Conservation (phyloP, 2,113 vertebrate genomes). For the Ahaetulla prasina region DNA sequence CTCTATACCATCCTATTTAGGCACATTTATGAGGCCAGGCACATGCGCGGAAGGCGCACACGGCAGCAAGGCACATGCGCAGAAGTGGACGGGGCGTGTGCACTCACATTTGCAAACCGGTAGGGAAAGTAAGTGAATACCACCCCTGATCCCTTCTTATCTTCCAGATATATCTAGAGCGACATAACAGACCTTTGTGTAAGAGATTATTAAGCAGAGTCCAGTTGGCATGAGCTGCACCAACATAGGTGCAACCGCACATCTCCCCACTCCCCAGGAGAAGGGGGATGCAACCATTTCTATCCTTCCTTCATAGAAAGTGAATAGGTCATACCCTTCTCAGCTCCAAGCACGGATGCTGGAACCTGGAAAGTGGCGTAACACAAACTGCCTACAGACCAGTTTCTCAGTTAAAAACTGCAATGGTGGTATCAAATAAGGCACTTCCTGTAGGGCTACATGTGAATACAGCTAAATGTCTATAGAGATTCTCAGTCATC, state of each 20-base stretch:
- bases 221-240: neutral
- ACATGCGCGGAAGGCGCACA: too few relatives aligned
- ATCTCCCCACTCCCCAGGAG: neutral
- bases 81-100: too few relatives aligned
- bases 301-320: neutral
- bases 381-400: neutral
- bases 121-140: too few relatives aligned
- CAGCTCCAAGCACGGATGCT: neutral
- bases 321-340: neutral
- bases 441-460: neutral
- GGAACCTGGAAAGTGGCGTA: neutral
- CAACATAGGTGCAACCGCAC: neutral
- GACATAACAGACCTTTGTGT: neutral
- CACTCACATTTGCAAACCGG: too few relatives aligned
- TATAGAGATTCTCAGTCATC: too few relatives aligned
- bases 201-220: neutral
- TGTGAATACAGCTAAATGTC: neutral
- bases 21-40: too few relatives aligned
- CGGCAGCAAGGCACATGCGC: too few relatives aligned
- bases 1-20: too few relatives aligned
- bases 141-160: too few relatives aligned
- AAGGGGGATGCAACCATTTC: neutral
- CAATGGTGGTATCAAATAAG: neutral
- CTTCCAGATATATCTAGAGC: neutral
- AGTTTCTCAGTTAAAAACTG: neutral